A percentile compares a stretch with the other conserved stretches of the same genome.
phyloP scores from a whole-genome alignment of 2,797 vertebrate genomes.

The Agapornis canus region DNA sequence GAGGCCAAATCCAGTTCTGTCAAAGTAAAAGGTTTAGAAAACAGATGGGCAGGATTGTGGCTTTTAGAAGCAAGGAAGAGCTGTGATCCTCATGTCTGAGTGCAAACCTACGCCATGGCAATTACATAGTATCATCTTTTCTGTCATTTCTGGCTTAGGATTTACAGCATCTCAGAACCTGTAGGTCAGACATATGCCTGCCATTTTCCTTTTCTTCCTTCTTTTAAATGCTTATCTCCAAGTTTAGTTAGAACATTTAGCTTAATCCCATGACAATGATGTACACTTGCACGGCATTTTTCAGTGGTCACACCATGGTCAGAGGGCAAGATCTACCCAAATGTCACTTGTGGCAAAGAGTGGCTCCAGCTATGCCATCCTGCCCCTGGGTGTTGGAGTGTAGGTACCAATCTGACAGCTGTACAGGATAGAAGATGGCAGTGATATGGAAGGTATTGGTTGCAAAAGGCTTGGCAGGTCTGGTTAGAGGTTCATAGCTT shows the following conservation, averaged over 20 bases:
- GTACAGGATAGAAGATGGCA: not conserved
- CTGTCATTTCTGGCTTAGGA: not conserved
- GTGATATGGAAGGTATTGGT: not conserved
- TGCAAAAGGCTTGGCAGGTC: not conserved
- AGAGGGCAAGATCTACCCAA: not conserved
- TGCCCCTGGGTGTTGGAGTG: not conserved
- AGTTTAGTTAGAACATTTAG: not conserved
- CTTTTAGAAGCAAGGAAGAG: conserved; percentile 38
- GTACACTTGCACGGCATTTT: not conserved
- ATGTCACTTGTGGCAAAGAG: not conserved
- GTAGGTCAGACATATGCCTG: not conserved
- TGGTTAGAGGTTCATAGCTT: not conserved
- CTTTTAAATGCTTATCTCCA: not conserved
- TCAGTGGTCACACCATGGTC: not conserved
- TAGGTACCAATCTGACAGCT: not conserved
- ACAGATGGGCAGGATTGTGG: conserved; percentile 17
- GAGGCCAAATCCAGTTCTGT: conserved; percentile 9
- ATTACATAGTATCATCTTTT: conserved; percentile 11
- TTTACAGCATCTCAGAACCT: not conserved
- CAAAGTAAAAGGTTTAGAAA: conserved; percentile 14
- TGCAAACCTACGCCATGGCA: not conserved
- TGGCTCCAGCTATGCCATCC: not conserved
- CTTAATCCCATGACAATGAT: not conserved
- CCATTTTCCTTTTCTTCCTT: not conserved
- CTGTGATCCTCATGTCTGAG: conserved; percentile 20